Conservation (phyloP, 2,797 vertebrate genomes). For the Graptemys geographica region DNA sequence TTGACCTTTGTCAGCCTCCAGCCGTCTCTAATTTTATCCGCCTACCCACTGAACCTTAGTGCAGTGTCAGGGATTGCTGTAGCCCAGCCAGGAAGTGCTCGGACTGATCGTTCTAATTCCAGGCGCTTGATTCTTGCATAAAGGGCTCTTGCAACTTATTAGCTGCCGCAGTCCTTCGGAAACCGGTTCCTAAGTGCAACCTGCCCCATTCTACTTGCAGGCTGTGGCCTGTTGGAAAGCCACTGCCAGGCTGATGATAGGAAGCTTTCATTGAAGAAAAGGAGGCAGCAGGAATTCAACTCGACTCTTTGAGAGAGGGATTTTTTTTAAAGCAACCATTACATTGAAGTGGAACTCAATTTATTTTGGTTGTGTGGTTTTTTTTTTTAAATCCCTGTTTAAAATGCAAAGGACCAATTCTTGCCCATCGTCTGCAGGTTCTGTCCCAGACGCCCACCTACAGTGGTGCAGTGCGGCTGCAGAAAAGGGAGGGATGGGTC, state of each 20-base stretch:
- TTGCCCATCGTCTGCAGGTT: background rate
- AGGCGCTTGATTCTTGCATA: background rate
- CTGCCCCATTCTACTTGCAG: accelerated
- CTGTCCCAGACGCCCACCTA: background rate
- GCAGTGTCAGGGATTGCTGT: background rate
- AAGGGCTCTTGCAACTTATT: background rate
- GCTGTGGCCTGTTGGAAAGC: background rate
- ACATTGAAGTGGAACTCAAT: background rate
- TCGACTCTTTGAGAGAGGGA: background rate
- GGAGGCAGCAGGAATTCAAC: background rate
- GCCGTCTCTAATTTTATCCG: constrained; percentile 23
- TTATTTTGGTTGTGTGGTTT: background rate
- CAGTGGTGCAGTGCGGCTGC: background rate
- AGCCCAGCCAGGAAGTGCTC: constrained; percentile 24
- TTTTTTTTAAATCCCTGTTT: background rate
- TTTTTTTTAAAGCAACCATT: background rate
- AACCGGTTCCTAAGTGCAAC: background rate
- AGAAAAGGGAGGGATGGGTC: background rate
- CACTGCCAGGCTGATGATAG: background rate
- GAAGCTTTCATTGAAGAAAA: background rate
- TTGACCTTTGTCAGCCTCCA: accelerated
- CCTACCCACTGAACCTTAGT: background rate
- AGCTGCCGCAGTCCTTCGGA: background rate
- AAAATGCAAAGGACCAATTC: background rate
- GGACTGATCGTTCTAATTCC: constrained; percentile 50